Evolutionary conservation across 2,888 invertebrate genomes (phyloP).

Genomic region (Xanthorhoe designata): DNA sequence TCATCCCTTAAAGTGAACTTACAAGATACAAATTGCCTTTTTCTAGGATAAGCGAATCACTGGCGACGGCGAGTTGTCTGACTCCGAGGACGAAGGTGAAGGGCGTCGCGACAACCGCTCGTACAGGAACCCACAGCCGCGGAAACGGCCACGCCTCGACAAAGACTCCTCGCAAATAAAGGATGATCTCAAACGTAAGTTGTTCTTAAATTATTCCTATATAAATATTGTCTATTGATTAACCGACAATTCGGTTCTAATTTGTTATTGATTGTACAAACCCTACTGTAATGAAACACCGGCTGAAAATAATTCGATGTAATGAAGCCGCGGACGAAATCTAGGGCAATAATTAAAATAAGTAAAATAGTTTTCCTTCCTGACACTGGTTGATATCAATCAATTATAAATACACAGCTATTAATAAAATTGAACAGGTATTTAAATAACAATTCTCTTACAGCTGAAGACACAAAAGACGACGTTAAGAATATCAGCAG

Average conservation of each 20-base stretch:
- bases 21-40: background rate
- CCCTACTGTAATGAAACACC: too few species aligned
- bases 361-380: too few species aligned
- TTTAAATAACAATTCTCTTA: constrained; percentile 46
- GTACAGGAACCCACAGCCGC: constrained; percentile 82
- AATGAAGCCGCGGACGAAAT: background rate
- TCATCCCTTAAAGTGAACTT: too few species aligned
- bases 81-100: constrained; percentile 95
- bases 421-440: background rate
- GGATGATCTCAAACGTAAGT: constrained; percentile 88
- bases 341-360: background rate
- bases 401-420: too few species aligned
- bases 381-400: too few species aligned
- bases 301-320: background rate
- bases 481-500: constrained; percentile 84
- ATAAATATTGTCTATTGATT: background rate
- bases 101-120: constrained; percentile 88
- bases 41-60: constrained; percentile 94
- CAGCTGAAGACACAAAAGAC: constrained; percentile 88
- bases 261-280: background rate
- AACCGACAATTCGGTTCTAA: background rate
- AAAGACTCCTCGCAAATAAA: constrained; percentile 85
- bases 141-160: constrained; percentile 91
- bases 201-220: background rate
- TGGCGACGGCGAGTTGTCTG: constrained; percentile 97